These are phyloP conservation scores for Polydrusus pterygomalis DNA, from an alignment of 2,888 invertebrate species.

Conservation along the genomic window DNA sequence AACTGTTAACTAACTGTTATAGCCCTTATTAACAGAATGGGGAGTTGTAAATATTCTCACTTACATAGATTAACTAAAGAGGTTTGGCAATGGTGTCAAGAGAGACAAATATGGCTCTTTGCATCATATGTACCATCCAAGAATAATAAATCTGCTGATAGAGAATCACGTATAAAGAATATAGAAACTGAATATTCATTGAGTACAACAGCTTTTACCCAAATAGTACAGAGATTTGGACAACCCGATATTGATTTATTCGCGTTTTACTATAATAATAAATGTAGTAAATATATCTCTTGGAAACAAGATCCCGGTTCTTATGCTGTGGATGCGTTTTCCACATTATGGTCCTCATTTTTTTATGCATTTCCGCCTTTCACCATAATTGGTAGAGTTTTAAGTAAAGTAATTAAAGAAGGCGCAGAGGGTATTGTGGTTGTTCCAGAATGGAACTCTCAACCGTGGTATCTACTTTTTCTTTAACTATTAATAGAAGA, in stretches of 20 bases:
- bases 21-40: conserved; percentile 45
- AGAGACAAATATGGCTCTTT: conserved; percentile 58
- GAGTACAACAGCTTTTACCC: conserved; percentile 29
- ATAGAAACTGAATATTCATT: conserved; percentile 48
- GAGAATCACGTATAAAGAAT: conserved; percentile 55
- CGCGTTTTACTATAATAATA: conserved; percentile 59
- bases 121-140: conserved; percentile 61
- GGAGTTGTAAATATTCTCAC: conserved; percentile 33
- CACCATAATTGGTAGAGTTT: conserved; percentile 57
- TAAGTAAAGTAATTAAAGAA: conserved; percentile 63
- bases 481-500: conserved; percentile 18
- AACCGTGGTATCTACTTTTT: conserved; percentile 64
- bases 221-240: conserved; percentile 52
- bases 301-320: conserved; percentile 52
- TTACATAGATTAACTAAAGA: conserved; percentile 36
- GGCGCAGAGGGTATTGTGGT: conserved; percentile 62
- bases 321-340: conserved; percentile 60
- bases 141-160: conserved; percentile 60
- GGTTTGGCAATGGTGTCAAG: conserved; percentile 53
- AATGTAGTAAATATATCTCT: conserved; percentile 56
- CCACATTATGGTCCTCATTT: conserved; percentile 29
- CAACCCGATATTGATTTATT: conserved; percentile 60
- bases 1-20: conserved; percentile 4
- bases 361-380: conserved; percentile 64
- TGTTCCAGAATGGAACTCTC: conserved; percentile 61